Base-by-base conservation (phyloP, 2,888 invertebrate genomes). In the Hirtodrosophila confusa region DNA sequence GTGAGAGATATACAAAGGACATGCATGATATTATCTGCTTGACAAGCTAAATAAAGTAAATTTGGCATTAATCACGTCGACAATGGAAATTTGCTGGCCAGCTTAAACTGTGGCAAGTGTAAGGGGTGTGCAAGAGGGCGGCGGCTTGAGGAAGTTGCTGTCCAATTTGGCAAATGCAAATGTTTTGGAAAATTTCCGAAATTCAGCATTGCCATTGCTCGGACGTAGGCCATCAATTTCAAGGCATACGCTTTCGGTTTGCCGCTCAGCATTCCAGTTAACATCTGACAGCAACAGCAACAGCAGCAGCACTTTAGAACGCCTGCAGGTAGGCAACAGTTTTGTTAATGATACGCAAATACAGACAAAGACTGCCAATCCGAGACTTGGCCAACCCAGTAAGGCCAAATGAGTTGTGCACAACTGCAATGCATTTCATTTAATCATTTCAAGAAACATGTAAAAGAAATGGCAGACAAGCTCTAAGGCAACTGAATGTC, bases 321-420 rank as follows among this genome's bases (percentile, higher is more conserved):
- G 79, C 79, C 71, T 57, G 27, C 57, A 75, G 77, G 66, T 66
- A 64, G 71, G 57, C 75, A 67, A 50, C 49, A 69, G 31, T 68
- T 53, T 62, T 39, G 65, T 75, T 83, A 79, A 79, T 79, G 83
- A 79, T 67, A 75, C 62, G 45, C 75, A 80, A 79, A 77, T 68
- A 82, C 41, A 41, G 27, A 0, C 7, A 11, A 8, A 36, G 43
- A 33, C 17, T 17, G 2, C 17, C 1, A 17, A 17, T 17, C 17
- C 17, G 17, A 17, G 17, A 17, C 17, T 35, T 58, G 31, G 8
- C 17, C 33, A 33, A 17, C 17, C 0, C 5, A 10, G 31, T 29
- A 45, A 51, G 24, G 29, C 9, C 47, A 58, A 67, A 65, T 67
- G 71, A 54, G 40, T 45, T 51, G 47, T 36, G 12, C 37, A 69